These are phyloP conservation scores for Heliornis fulica DNA, from an alignment of 2,113 vertebrate species.

Conservation along the genomic window DNA sequence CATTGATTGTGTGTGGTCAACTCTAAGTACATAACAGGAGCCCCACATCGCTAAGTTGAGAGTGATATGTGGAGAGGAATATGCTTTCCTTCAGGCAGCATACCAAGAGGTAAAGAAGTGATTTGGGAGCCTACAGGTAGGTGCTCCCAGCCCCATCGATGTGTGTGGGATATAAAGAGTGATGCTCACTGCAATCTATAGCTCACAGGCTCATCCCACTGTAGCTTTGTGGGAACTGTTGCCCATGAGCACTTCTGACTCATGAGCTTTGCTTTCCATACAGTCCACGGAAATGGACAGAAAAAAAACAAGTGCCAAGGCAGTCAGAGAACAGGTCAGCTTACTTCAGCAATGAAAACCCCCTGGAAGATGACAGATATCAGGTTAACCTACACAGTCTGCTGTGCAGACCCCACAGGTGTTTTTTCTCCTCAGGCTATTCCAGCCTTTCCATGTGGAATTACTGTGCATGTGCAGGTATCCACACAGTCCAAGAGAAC, in stretches of 20 bases:
- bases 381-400: neutral
- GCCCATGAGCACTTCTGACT: neutral
- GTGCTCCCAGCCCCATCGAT: neutral
- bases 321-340: neutral
- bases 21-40: neutral
- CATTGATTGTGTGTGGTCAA: neutral
- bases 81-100: neutral
- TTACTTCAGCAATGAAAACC: neutral
- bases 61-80: neutral
- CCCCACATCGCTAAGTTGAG: neutral
- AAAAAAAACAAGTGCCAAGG: neutral
- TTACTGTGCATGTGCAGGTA: neutral
- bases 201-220: neutral
- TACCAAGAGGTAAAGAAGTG: neutral
- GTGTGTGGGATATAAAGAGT: neutral
- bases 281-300: neutral
- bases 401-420: neutral
- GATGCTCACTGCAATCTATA: neutral
- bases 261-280: neutral
- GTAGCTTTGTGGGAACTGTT: neutral
- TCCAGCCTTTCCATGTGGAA: neutral
- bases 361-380: neutral
- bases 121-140: neutral
- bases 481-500: neutral
- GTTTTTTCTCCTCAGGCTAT: neutral